A percentile compares a stretch with the other conserved stretches of the same genome.
phyloP scores from a whole-genome alignment of 2,113 vertebrate species.

The Periophthalmodon schlosseri region DNA sequence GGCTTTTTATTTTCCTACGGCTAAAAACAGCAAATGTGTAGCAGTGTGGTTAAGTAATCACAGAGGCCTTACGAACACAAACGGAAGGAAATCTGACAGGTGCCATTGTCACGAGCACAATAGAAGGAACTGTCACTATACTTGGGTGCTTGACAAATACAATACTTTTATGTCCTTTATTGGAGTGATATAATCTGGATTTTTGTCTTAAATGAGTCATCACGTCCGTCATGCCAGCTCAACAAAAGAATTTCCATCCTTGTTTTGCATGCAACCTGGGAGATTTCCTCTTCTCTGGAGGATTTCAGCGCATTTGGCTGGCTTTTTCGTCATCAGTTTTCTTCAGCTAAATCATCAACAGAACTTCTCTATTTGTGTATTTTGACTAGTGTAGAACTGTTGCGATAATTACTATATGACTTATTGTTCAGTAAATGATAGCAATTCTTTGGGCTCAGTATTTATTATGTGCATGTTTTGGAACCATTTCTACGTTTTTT shows the following conservation, averaged over 20 bases:
- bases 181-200: background rate
- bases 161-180: background rate
- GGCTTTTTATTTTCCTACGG: conserved; percentile 25
- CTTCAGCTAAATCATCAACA: background rate
- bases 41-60: background rate
- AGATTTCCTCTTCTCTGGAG: background rate
- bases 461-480: too few species aligned
- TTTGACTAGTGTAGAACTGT: too few species aligned
- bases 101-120: conserved; percentile 21
- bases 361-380: too few species aligned
- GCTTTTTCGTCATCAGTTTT: background rate
- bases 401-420: too few species aligned
- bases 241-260: background rate
- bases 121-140: conserved; percentile 15
- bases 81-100: conserved; percentile 11
- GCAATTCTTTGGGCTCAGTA: too few species aligned
- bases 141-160: background rate
- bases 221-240: background rate
- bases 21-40: conserved; percentile 14
- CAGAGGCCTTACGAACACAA: background rate
- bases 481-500: too few species aligned
- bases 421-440: too few species aligned
- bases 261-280: background rate
- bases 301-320: background rate
- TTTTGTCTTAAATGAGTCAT: background rate